Evolutionary conservation across 2,113 vertebrate genomes (phyloP).

Genomic region (Malurus cyaneus): DNA sequence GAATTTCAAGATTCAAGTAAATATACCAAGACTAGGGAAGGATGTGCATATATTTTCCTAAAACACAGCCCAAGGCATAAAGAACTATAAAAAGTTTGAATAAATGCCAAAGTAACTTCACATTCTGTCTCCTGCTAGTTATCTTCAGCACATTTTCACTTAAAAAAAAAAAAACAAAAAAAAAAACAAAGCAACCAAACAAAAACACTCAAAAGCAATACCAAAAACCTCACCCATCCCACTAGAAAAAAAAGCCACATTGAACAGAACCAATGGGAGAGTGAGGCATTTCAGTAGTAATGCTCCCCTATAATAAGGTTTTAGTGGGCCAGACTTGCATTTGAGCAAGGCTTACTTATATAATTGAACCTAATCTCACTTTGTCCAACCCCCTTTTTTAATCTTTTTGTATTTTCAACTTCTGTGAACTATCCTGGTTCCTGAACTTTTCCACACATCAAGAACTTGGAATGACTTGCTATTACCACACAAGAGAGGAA

Average conservation of each 20-base stretch:
- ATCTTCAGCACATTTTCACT: neutral
- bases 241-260: neutral
- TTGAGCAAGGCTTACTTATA: neutral
- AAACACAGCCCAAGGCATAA: neutral
- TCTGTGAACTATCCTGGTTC: neutral
- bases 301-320: neutral
- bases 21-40: neutral
- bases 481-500: neutral
- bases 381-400: neutral
- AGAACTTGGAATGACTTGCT: neutral
- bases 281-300: neutral
- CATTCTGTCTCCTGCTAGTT: neutral
- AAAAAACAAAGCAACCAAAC: no score
- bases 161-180: neutral
- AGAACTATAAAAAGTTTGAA: neutral
- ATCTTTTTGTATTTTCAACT: neutral
- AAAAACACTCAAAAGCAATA: neutral
- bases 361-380: neutral
- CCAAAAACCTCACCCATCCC: fast-evolving
- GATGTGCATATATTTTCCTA: neutral
- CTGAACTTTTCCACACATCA: neutral
- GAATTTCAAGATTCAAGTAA: neutral
- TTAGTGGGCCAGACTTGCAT: neutral
- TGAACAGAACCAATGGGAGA: neutral
- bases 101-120: neutral